phyloP scores from a whole-genome alignment of 2,888 invertebrate genomes.

The Apodemia zela region DNA sequence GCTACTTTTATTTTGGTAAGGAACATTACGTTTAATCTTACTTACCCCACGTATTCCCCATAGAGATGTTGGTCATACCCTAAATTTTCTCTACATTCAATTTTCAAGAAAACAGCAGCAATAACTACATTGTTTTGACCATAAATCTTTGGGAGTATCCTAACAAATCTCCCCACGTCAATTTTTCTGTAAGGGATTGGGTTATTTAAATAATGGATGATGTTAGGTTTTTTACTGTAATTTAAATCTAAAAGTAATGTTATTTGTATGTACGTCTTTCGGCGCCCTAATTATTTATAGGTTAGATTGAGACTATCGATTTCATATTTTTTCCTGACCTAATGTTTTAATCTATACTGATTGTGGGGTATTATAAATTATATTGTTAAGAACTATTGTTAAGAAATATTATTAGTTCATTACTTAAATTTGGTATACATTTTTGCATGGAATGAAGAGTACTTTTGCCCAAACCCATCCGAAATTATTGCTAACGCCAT shows the following conservation, averaged over 20 bases:
- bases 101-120: conserved; percentile 49
- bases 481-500: no score
- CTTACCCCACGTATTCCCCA: conserved; percentile 18
- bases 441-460: no score
- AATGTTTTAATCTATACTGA: no score
- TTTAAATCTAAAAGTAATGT: not conserved
- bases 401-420: no score
- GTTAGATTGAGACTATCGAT: no score
- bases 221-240: not conserved
- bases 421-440: no score
- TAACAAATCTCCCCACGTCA: conserved; percentile 50
- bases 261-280: no score
- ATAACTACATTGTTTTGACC: conserved; percentile 45
- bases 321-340: no score
- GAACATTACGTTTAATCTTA: conserved; percentile 15
- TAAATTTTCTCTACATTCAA: conserved; percentile 55
- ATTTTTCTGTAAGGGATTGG: conserved; percentile 40
- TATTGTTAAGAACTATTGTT: no score
- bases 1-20: not conserved
- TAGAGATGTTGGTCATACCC: conserved; percentile 40
- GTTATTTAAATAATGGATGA: conserved; percentile 8
- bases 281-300: no score
- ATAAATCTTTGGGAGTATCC: conserved; percentile 53
- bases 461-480: no score
- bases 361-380: no score